phyloP scores from a whole-genome alignment of 2,888 invertebrate genomes.

The Pammene fasciana region DNA sequence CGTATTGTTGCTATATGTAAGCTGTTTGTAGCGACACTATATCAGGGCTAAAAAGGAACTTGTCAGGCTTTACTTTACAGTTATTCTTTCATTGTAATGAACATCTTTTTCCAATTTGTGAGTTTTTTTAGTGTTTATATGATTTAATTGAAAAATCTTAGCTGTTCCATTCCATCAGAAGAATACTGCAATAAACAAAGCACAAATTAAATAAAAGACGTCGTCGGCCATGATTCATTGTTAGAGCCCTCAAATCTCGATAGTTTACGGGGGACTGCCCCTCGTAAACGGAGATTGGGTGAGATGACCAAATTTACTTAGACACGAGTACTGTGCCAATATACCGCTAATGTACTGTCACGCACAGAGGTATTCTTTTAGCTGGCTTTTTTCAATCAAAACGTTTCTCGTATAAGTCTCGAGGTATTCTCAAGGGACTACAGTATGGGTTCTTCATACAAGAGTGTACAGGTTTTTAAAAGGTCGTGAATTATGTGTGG shows the following conservation, averaged over 20 bases:
- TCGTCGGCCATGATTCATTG: slow-evolving; percentile 72
- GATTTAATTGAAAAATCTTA: background rate
- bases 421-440: too few species aligned
- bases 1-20: too few species aligned
- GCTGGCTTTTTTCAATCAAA: background rate
- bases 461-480: too few species aligned
- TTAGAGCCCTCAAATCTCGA: slow-evolving; percentile 76
- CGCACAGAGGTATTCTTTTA: background rate
- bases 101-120: too few species aligned
- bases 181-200: slow-evolving; percentile 52
- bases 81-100: too few species aligned
- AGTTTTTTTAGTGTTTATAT: background rate
- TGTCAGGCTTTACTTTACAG: too few species aligned
- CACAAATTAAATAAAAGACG: slow-evolving; percentile 72
- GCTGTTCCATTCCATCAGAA: background rate
- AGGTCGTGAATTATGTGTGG: too few species aligned
- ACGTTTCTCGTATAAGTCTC: background rate
- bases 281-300: slow-evolving; percentile 77
- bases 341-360: slow-evolving; percentile 61
- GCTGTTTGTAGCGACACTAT: too few species aligned
- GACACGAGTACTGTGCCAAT: slow-evolving; percentile 70
- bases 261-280: slow-evolving; percentile 65
- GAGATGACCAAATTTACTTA: slow-evolving; percentile 83
- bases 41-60: too few species aligned
- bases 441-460: background rate